Base-by-base conservation (phyloP, 2,888 invertebrate genomes). In the Sphaerophoria taeniata region DNA sequence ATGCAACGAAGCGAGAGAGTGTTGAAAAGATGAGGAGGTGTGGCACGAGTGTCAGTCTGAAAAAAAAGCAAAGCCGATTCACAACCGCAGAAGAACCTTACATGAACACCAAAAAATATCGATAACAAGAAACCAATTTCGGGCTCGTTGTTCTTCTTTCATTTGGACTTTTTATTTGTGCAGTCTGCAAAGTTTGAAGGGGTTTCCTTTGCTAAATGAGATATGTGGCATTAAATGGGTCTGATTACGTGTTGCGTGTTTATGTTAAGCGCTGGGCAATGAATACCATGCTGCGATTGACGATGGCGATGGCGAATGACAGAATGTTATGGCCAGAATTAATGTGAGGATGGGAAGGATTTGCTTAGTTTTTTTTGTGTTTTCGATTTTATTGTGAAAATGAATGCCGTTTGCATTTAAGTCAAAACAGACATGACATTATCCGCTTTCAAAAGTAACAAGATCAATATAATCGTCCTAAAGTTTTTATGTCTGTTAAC, bases 181-280 rank as follows among this genome's bases (percentile, higher is more conserved):
- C 34, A 69, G 85, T 85, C 85, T 85, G 81, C 61, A 85, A 85
- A 85, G 76, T 85, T 85, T 85, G 24, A 49, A 85, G 72, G 70
- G 53, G 77, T 60, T 81, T 81, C 81, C 76, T 81, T 61, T 69
- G 85, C 45, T 61, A 85, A 85, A 81, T 80, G 81, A 81, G 80
- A 77, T 80, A 81, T 80, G 80, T 77, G 85, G 80, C 76, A 76
- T 85, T 85, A 85, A 85, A 76, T 70, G 80, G 81, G 73, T 77
- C 73, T 70, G 85, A 79, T 81, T 85, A 85, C 80, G 76, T 85
- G 85, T 85, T 85, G 85, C 85, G 76, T 85, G 85, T 63, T 76
- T 75, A 60, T 85, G 80, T 69, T 80, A 60, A 60, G 56, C 45
- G 16, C 58, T 74, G 49, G 31, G 74, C 73, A 70, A 24, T 63